These are phyloP conservation scores for Geophilus truncorum DNA, from an alignment of 2,888 invertebrate species.

Conservation along the genomic window DNA sequence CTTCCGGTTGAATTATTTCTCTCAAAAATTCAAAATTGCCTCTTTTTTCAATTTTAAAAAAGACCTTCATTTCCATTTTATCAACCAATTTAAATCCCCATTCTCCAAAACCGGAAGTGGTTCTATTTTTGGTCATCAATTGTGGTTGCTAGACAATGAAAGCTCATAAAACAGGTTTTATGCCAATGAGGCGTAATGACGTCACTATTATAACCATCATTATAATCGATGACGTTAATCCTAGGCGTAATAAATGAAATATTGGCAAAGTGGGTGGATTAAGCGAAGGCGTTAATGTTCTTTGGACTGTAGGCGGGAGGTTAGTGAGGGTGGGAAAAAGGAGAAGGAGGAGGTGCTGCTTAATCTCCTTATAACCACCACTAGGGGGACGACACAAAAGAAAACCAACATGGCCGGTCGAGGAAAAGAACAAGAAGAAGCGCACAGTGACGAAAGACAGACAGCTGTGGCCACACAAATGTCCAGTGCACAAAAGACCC, in stretches of 20 bases:
- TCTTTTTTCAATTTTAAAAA: too few relatives aligned
- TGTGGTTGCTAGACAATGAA: too few relatives aligned
- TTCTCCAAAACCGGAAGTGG: too few relatives aligned
- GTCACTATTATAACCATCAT: not conserved
- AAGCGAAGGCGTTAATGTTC: conserved; percentile 13
- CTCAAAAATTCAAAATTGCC: too few relatives aligned
- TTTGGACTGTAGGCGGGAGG: not conserved
- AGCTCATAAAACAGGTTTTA: too few relatives aligned
- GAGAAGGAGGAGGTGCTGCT: not conserved
- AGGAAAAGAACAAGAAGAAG: conserved; percentile 19
- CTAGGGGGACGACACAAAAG: not conserved
- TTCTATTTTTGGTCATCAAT: too few relatives aligned
- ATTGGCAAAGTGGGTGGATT: not conserved
- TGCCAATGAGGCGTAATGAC: too few relatives aligned
- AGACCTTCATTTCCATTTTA: too few relatives aligned
- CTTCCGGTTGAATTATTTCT: too few relatives aligned
- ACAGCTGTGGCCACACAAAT: conserved; percentile 24
- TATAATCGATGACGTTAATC: not conserved
- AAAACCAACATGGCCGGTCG: not conserved
- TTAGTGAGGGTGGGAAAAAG: conserved; percentile 4
- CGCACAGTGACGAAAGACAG: not conserved
- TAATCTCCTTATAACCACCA: conserved; percentile 23
- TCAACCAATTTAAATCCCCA: too few relatives aligned
- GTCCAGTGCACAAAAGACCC: not conserved
- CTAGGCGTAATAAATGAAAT: not conserved